These are phyloP conservation scores for Laticauda colubrina DNA, from an alignment of 2,113 vertebrate genomes.

Conservation along the genomic window DNA sequence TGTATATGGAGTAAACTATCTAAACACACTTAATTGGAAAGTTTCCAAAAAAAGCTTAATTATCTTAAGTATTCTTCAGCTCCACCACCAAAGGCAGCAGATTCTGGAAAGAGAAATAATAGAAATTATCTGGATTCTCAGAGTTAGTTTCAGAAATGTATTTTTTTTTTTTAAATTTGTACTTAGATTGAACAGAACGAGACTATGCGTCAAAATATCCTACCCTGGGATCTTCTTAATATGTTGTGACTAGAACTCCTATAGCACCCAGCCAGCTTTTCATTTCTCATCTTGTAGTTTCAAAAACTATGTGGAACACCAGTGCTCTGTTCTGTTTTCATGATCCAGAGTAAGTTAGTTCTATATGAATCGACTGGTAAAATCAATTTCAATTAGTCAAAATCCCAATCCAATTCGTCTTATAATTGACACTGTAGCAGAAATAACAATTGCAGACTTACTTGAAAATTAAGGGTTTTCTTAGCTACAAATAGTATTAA, in stretches of 20 bases:
- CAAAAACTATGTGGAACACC: neutral
- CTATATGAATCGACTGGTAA: neutral
- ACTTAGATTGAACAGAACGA: neutral
- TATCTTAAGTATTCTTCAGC: no score
- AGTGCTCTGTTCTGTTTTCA: neutral
- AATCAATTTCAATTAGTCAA: neutral
- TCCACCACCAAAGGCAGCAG: no score
- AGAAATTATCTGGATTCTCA: neutral
- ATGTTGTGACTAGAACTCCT: neutral
- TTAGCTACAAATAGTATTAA: neutral
- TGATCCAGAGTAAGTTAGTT: neutral
- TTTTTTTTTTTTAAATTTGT: neutral
- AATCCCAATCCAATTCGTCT: neutral
- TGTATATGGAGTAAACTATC: neutral
- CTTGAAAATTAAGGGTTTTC: neutral
- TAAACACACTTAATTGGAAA: neutral
- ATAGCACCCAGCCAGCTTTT: neutral
- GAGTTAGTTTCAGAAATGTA: neutral
- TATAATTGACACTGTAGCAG: neutral
- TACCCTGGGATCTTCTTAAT: neutral
- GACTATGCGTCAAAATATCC: neutral
- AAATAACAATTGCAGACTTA: neutral
- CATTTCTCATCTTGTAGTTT: neutral
- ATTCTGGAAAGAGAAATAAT: no score
- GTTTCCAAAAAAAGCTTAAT: no score